A percentile compares a stretch with the other conserved stretches of the same genome.
Evolutionary conservation across 2,888 invertebrate species (phyloP).

Genomic region (Sussaba pulchella): DNA sequence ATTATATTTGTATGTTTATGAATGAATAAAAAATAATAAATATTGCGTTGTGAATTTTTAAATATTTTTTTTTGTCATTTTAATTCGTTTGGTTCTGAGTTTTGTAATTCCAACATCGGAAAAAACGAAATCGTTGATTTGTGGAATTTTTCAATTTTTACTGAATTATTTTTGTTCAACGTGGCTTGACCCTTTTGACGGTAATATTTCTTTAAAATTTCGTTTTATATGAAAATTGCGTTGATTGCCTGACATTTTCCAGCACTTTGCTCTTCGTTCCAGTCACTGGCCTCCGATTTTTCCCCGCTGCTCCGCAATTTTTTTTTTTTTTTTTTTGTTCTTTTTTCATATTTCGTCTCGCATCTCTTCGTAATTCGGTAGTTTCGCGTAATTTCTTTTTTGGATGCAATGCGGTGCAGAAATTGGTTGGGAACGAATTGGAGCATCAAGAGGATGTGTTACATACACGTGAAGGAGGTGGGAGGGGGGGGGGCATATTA

Average conservation of each 20-base stretch:
- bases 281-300: conserved; percentile 7
- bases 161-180: no score
- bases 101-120: no score
- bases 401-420: conserved; percentile 21
- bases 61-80: no score
- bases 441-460: conserved; percentile 58
- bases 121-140: no score
- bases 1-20: no score
- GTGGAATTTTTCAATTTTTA: not conserved
- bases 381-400: conserved; percentile 25
- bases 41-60: no score
- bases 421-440: conserved; percentile 59
- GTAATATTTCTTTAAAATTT: not conserved
- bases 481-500: conserved; percentile 36
- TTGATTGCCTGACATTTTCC: conserved; percentile 57
- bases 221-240: conserved; percentile 40
- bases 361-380: conserved; percentile 7
- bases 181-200: not conserved
- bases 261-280: conserved; percentile 56
- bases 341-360: conserved; percentile 15
- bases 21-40: no score
- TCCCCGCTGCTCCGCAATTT: no score
- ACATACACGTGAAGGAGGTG: conserved; percentile 40
- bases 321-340: no score
- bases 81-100: not conserved